Percentiles rank a stretch among this genome's conserved stretches.
Conservation (phyloP, 2,113 vertebrate genomes). For the Tachycineta bicolor region DNA sequence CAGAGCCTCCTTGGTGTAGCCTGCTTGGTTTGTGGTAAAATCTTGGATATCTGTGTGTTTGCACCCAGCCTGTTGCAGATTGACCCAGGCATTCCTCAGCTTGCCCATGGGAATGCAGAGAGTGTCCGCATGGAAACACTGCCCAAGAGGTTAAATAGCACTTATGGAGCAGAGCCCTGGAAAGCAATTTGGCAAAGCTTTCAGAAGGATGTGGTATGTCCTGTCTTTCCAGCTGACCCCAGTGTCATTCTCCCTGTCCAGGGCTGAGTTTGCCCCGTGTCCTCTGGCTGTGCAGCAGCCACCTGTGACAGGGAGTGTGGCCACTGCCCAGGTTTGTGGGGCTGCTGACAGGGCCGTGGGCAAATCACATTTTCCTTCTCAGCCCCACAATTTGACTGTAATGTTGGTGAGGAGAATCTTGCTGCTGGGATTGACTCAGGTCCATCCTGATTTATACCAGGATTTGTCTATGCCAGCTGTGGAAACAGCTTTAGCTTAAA, state of each 20-base stretch:
- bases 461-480: background rate
- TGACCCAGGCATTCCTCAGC: background rate
- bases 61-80: background rate
- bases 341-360: background rate
- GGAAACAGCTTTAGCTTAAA: background rate
- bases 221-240: background rate
- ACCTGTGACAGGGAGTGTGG: background rate
- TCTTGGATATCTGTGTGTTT: rapidly evolving
- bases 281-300: background rate
- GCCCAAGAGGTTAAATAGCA: background rate
- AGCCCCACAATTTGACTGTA: background rate
- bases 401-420: rapidly evolving
- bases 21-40: background rate
- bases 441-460: background rate
- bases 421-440: background rate
- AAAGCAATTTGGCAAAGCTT: background rate
- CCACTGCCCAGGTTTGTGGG: rapidly evolving
- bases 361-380: background rate
- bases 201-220: background rate
- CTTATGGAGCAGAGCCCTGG: rapidly evolving
- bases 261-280: background rate
- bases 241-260: background rate
- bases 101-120: background rate
- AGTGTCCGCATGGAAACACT: background rate
- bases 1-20: background rate